Conservation (phyloP, 2,113 vertebrate genomes). For the Sterrhoptilus dennistouni region DNA sequence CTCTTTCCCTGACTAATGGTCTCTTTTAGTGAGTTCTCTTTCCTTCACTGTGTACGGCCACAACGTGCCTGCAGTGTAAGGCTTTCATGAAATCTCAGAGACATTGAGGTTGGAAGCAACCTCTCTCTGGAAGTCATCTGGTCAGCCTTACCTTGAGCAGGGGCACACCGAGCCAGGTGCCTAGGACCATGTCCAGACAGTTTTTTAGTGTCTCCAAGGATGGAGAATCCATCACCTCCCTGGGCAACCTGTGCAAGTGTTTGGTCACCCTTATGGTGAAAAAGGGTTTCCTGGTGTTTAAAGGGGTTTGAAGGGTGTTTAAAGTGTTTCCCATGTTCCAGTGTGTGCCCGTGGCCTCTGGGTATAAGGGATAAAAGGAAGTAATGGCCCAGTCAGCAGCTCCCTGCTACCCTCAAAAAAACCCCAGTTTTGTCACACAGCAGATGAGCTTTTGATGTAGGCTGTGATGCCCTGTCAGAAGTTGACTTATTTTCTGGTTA, state of each 20-base stretch:
- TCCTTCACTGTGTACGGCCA: background rate
- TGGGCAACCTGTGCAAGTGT: background rate
- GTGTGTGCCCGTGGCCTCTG: background rate
- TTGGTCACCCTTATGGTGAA: background rate
- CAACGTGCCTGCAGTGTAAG: fast-evolving
- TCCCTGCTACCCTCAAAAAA: background rate
- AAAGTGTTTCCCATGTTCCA: background rate
- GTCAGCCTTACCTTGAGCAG: background rate
- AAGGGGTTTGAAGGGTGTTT: background rate
- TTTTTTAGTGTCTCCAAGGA: background rate
- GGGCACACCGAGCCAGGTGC: background rate
- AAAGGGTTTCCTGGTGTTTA: background rate
- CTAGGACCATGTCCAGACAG: background rate
- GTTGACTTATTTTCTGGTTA: background rate
- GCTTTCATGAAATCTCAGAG: background rate
- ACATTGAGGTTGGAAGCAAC: background rate
- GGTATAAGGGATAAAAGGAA: background rate
- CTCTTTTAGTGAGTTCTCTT: background rate
- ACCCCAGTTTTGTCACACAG: background rate
- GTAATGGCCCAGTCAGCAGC: background rate
- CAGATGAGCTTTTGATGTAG: background rate
- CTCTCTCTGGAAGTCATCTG: background rate
- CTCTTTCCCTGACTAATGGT: background rate
- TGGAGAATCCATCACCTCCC: background rate
- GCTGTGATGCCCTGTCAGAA: background rate